A percentile compares a stretch with the other conserved stretches of the same genome.
These are phyloP conservation scores for Amphiduros pacificus DNA, from an alignment of 2,888 invertebrate species.

Conservation along the genomic window DNA sequence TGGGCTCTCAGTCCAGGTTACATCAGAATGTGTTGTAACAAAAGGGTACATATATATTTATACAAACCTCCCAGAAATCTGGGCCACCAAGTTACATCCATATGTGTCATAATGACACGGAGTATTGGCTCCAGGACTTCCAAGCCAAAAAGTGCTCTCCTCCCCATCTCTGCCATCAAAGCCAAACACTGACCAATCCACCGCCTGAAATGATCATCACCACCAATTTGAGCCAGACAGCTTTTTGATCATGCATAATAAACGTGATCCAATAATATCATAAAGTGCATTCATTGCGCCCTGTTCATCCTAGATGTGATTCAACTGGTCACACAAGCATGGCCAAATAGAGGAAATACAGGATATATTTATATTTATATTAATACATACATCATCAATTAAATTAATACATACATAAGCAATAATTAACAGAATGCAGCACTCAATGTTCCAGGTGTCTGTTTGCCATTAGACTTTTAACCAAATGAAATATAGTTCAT, in stretches of 20 bases:
- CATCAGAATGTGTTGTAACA: no score
- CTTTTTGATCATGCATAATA: not conserved
- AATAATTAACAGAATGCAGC: no score
- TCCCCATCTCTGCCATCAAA: conserved; percentile 69
- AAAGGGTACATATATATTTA: no score
- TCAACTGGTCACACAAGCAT: not conserved
- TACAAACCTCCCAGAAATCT: conserved; percentile 79
- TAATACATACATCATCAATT: not conserved
- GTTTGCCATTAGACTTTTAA: no score
- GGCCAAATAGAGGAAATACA: not conserved
- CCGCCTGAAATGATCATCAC: conserved; percentile 30
- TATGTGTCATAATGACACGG: conserved; percentile 94
- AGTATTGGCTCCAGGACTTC: conserved; percentile 84
- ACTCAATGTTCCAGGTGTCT: no score
- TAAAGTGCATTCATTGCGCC: no score
- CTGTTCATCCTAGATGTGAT: not conserved
- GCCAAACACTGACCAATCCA: conserved; percentile 64
- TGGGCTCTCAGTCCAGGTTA: no score
- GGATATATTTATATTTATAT: not conserved
- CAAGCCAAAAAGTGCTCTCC: conserved; percentile 76
- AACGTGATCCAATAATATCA: not conserved
- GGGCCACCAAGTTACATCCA: conserved; percentile 89
- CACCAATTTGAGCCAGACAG: not conserved
- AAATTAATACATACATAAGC: no score
- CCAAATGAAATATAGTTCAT: no score